Conservation (phyloP, 2,888 invertebrate species). For the Abrostola tripartita region DNA sequence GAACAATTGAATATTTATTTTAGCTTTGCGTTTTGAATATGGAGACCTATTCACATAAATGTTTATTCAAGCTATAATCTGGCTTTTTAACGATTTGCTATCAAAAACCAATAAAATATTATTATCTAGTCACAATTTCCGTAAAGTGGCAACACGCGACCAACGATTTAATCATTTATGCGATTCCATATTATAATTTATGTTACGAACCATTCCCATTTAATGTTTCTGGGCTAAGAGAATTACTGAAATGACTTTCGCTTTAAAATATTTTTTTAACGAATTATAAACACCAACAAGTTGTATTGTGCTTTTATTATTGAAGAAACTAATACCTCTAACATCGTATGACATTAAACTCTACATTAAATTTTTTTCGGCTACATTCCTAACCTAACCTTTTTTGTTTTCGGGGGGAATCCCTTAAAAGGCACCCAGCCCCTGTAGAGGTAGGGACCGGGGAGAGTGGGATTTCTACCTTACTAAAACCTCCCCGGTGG, state of each 20-base stretch:
- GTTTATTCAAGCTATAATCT: conserved; percentile 38
- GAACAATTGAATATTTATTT: neutral
- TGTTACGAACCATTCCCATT: neutral
- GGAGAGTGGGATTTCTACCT: no score
- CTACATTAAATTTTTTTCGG: no score
- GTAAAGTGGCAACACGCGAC: conserved; percentile 60
- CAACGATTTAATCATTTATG: conserved; percentile 56
- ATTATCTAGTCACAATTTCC: conserved; percentile 54
- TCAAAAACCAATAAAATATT: conserved; percentile 60
- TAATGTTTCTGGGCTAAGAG: neutral
- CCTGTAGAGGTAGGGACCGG: no score
- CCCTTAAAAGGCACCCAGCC: no score
- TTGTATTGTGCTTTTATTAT: no score
- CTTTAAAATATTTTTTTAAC: neutral
- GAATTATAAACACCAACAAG: no score
- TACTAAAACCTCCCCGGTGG: no score
- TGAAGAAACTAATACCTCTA: no score
- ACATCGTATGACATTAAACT: no score
- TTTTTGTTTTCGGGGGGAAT: no score
- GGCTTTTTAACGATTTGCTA: conserved; percentile 37
- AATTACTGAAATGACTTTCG: conserved; percentile 17
- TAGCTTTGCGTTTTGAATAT: conserved; percentile 25
- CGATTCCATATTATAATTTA: neutral
- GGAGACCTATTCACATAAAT: conserved; percentile 28
- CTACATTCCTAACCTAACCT: no score